A percentile compares a stretch with the other conserved stretches of the same genome.
Conservation (phyloP, 2,113 vertebrate species). For the Channa argus region DNA sequence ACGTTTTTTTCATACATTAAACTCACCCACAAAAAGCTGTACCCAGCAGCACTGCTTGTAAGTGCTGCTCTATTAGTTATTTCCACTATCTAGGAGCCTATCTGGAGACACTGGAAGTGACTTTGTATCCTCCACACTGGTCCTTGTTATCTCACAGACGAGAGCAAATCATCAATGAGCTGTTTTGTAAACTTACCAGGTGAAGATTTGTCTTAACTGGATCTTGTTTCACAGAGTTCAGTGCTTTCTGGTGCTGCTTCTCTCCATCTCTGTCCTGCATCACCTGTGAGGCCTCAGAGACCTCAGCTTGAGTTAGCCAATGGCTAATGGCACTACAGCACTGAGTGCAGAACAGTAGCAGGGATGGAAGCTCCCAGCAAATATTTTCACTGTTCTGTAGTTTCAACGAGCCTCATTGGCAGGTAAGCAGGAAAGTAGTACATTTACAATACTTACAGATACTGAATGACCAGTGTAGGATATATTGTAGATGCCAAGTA, state of each 20-base stretch:
- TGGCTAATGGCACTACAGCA: constrained; percentile 32
- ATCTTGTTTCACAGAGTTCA: neutral
- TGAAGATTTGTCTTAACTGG: neutral
- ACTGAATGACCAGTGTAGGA: no score
- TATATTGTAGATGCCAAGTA: no score
- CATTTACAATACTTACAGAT: neutral
- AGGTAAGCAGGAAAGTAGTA: constrained; percentile 14
- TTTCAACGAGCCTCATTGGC: constrained; percentile 11
- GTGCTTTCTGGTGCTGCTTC: neutral
- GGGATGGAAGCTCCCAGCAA: constrained; percentile 4
- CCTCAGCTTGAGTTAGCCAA: constrained; percentile 42
- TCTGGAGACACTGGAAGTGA: constrained; percentile 38
- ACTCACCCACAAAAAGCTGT: no score
- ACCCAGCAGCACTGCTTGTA: no score
- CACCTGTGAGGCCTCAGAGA: constrained; percentile 23
- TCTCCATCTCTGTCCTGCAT: neutral
- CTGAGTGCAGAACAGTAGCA: neutral
- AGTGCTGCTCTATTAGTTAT: neutral
- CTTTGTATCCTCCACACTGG: constrained; percentile 19
- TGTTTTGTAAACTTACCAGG: constrained; percentile 43
- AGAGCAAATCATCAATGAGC: neutral
- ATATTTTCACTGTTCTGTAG: constrained; percentile 31
- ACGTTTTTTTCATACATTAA: no score
- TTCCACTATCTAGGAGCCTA: constrained; percentile 28
- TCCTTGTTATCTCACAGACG: neutral